These are phyloP conservation scores for Chromoteleia sp. DNA, from an alignment of 2,888 invertebrate species.

Conservation along the genomic window DNA sequence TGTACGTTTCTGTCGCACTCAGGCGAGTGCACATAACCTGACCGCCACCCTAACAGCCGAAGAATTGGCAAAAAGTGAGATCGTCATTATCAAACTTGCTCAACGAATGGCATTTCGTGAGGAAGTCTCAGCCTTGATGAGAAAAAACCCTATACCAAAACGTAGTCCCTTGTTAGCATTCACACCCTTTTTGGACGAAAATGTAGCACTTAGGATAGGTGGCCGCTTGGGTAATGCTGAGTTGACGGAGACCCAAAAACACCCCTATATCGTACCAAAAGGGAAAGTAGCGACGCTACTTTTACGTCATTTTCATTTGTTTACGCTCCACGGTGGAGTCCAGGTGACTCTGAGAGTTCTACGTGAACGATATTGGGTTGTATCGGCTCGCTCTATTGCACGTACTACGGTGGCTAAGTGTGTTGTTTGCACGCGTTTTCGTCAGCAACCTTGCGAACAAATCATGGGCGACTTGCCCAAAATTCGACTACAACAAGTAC, in stretches of 20 bases:
- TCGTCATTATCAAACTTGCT: too few relatives aligned
- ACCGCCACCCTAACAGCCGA: too few relatives aligned
- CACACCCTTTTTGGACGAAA: conserved; percentile 28
- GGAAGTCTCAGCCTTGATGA: too few relatives aligned
- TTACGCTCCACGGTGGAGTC: conserved; percentile 52
- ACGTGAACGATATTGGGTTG: conserved; percentile 51
- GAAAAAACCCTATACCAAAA: too few relatives aligned
- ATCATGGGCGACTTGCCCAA: conserved; percentile 73
- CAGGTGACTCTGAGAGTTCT: conserved; percentile 47
- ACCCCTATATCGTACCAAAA: conserved; percentile 24
- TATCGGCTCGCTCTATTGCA: too few relatives aligned
- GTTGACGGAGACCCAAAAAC: conserved; percentile 7
- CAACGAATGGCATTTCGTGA: too few relatives aligned
- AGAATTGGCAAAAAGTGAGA: too few relatives aligned
- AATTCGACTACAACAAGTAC: conserved; percentile 9
- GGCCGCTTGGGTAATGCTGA: not conserved
- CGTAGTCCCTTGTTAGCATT: conserved; percentile 7
- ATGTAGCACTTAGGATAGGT: conserved; percentile 24
- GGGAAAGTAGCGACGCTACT: conserved; percentile 6
- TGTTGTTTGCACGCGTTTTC: conserved; percentile 27
- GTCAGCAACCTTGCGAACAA: conserved; percentile 34
- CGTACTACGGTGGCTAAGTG: conserved; percentile 5
- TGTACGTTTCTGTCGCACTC: too few relatives aligned
- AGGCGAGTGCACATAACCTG: too few relatives aligned
- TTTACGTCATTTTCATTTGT: not conserved